Percentiles rank a stretch among this genome's conserved stretches.
Conservation (phyloP, 2,797 vertebrate genomes). For the Mormyrops boulengeri region DNA sequence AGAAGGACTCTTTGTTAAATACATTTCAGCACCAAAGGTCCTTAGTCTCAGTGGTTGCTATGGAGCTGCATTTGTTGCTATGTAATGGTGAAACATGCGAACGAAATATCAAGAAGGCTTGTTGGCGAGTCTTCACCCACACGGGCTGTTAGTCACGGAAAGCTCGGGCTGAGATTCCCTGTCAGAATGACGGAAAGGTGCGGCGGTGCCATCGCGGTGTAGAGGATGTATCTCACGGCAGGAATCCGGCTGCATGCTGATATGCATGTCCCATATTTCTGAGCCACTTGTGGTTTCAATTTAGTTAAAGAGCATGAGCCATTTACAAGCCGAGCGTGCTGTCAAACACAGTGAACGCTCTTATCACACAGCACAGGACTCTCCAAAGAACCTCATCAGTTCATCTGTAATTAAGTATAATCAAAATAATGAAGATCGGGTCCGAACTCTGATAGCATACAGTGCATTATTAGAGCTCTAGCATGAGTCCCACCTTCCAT, state of each 20-base stretch:
- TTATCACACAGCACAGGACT: background rate
- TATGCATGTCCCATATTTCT: background rate
- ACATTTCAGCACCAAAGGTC: background rate
- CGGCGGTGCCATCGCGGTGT: background rate
- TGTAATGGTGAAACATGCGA: background rate
- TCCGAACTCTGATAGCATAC: background rate
- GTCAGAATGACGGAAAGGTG: background rate
- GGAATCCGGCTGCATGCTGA: background rate
- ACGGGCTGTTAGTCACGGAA: background rate
- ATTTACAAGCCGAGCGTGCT: background rate
- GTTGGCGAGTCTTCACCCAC: background rate
- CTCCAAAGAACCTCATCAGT: background rate
- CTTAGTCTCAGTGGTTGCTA: constrained; percentile 20
- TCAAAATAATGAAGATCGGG: background rate
- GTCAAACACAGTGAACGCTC: background rate
- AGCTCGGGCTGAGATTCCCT: background rate
- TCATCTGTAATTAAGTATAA: background rate
- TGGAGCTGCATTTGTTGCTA: constrained; percentile 22
- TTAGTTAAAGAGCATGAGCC: background rate
- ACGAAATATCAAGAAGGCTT: background rate
- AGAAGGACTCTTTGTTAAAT: background rate
- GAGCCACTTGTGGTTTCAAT: background rate
- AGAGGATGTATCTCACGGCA: background rate
- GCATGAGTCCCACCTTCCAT: background rate
- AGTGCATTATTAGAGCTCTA: background rate